These are phyloP conservation scores for Staurois parvus DNA, from an alignment of 2,797 vertebrate genomes.

Conservation along the genomic window DNA sequence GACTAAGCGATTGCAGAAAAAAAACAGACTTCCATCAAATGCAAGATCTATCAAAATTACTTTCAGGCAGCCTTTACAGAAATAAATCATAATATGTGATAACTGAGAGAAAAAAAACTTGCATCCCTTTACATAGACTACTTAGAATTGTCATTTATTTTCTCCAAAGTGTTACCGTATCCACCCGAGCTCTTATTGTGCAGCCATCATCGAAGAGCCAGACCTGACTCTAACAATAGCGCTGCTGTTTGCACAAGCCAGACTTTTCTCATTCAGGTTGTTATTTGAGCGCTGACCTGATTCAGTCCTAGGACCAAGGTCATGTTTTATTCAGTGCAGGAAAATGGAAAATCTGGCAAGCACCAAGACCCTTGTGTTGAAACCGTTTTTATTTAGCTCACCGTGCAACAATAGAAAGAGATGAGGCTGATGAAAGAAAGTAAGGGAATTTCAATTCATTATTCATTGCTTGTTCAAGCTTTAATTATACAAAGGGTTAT, in stretches of 20 bases:
- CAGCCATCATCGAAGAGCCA: background rate
- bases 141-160: background rate
- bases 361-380: slow-evolving; percentile 69
- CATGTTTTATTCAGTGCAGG: slow-evolving; percentile 87
- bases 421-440: slow-evolving; percentile 74
- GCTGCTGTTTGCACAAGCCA: slow-evolving; percentile 68
- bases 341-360: slow-evolving; percentile 83
- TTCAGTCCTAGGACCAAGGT: slow-evolving; percentile 75
- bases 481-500: slow-evolving; percentile 74
- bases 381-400: slow-evolving; percentile 71
- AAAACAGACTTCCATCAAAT: no score
- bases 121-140: background rate
- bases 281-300: slow-evolving; percentile 77
- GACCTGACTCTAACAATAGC: slow-evolving; percentile 13
- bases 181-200: slow-evolving; percentile 16
- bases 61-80: no score
- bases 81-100: no score
- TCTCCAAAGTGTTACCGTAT: slow-evolving; percentile 7
- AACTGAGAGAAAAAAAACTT: background rate
- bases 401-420: slow-evolving; percentile 67
- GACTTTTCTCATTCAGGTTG: slow-evolving; percentile 71
- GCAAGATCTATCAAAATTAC: no score
- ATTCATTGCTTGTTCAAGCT: slow-evolving; percentile 75
- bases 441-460: slow-evolving; percentile 80
- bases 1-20: no score